phyloP scores from a whole-genome alignment of 2,797 vertebrate genomes.

The Siniperca undulata region DNA sequence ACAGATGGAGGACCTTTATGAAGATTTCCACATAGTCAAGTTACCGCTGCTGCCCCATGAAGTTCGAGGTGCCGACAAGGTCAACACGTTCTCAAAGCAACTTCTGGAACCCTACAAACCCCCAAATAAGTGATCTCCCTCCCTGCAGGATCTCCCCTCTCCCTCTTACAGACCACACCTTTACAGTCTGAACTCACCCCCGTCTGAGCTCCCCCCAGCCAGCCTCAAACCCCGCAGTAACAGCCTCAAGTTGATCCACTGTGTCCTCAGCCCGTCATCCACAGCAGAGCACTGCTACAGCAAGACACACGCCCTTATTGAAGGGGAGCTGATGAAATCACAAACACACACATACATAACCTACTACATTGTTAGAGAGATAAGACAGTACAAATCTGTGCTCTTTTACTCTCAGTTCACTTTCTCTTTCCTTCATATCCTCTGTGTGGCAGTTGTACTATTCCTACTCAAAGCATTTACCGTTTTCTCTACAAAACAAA shows the following conservation, averaged over 20 bases:
- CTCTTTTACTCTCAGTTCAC: constrained; percentile 29
- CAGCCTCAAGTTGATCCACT: constrained; percentile 53
- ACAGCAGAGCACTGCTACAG: constrained; percentile 42
- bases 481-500: constrained; percentile 10
- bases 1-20: constrained; percentile 97
- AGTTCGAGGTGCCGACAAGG: constrained; percentile 93
- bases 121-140: constrained; percentile 87
- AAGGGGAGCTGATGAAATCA: constrained; percentile 33
- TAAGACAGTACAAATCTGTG: neutral
- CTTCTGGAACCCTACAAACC: constrained; percentile 95
- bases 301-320: constrained; percentile 24
- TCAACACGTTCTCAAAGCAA: constrained; percentile 95
- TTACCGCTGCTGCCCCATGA: constrained; percentile 95
- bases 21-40: constrained; percentile 98
- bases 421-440: constrained; percentile 37
- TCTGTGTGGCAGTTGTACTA: constrained; percentile 46
- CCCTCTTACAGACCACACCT: constrained; percentile 44
- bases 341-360: constrained; percentile 10
- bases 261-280: constrained; percentile 33
- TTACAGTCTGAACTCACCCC: constrained; percentile 50
- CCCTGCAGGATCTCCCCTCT: constrained; percentile 26
- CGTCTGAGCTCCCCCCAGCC: constrained; percentile 6
- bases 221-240: constrained; percentile 56
- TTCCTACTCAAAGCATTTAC: constrained; percentile 53
- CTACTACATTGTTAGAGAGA: constrained; percentile 27